phyloP scores from a whole-genome alignment of 1,140 invertebrate species.

The Belonocnema kinseyi region DNA sequence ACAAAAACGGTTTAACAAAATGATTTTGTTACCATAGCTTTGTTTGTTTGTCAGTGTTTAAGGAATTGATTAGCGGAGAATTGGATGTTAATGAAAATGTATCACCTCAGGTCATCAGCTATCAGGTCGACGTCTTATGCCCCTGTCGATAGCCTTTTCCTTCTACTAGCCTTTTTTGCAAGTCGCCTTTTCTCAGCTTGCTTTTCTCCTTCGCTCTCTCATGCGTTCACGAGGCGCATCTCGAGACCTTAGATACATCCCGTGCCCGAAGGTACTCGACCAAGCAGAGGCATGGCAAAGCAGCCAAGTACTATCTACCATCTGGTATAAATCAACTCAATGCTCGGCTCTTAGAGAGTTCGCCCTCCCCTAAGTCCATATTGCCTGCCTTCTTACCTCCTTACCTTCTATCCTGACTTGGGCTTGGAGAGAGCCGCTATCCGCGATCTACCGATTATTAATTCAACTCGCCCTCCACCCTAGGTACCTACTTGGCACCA shows the following conservation, averaged over 20 bases:
- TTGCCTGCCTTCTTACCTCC: slow-evolving; percentile 23
- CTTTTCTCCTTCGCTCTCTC: slow-evolving; percentile 27
- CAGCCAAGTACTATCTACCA: slow-evolving; percentile 38
- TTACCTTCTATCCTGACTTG: slow-evolving; percentile 33
- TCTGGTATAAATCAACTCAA: slow-evolving; percentile 42
- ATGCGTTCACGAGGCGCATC: slow-evolving; percentile 16
- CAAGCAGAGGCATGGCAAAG: slow-evolving; percentile 33
- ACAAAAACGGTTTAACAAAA: too few relatives aligned
- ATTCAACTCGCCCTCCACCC: slow-evolving; percentile 34
- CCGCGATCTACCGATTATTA: slow-evolving; percentile 40
- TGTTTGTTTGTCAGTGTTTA: too few relatives aligned
- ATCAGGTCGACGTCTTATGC: slow-evolving; percentile 20
- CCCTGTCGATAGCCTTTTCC: slow-evolving; percentile 9
- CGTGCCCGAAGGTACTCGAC: slow-evolving; percentile 34
- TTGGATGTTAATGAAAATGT: slow-evolving; percentile 35
- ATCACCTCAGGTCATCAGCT: slow-evolving; percentile 1
- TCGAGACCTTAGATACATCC: slow-evolving; percentile 33
- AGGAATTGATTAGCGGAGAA: not conserved
- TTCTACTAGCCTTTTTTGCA: not conserved
- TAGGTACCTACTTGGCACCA: slow-evolving; percentile 17
- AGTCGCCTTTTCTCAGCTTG: slow-evolving; percentile 31
- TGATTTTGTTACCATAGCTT: too few relatives aligned
- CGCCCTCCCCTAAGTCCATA: slow-evolving; percentile 32
- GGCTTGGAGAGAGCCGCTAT: slow-evolving; percentile 35
- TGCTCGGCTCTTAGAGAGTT: slow-evolving; percentile 37